Evolutionary conservation across 2,113 vertebrate genomes (phyloP).

Genomic region (Halichoerus grypus): DNA sequence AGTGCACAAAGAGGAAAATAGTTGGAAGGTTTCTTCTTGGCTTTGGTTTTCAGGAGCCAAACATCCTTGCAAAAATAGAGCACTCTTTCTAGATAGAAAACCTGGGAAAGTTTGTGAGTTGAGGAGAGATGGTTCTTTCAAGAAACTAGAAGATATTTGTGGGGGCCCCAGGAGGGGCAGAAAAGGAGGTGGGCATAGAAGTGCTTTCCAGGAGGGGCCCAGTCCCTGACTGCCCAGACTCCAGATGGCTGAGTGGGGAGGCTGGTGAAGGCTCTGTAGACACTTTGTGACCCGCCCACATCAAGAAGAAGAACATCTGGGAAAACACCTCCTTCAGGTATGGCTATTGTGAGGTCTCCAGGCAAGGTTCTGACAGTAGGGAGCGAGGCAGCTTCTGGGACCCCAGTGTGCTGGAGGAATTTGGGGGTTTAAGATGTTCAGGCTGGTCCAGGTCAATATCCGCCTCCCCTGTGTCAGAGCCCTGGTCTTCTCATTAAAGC

Average conservation of each 20-base stretch:
- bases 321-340: neutral
- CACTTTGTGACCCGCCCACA: neutral
- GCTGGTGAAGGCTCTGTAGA: neutral
- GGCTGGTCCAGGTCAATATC: neutral
- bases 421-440: neutral
- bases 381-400: neutral
- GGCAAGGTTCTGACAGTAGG: neutral
- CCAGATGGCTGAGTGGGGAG: neutral
- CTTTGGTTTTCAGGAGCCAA: neutral
- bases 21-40: neutral
- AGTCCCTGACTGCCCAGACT: fast-evolving
- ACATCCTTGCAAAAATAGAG: neutral
- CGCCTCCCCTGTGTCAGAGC: no score
- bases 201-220: neutral
- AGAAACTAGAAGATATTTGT: neutral
- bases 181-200: neutral
- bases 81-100: neutral
- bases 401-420: neutral
- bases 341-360: no score
- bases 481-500: neutral
- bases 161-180: neutral
- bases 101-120: neutral
- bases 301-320: neutral
- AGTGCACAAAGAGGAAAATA: neutral
- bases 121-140: neutral